Conservation (phyloP, 2,797 vertebrate species). For the Amblyopsis hoosieri region DNA sequence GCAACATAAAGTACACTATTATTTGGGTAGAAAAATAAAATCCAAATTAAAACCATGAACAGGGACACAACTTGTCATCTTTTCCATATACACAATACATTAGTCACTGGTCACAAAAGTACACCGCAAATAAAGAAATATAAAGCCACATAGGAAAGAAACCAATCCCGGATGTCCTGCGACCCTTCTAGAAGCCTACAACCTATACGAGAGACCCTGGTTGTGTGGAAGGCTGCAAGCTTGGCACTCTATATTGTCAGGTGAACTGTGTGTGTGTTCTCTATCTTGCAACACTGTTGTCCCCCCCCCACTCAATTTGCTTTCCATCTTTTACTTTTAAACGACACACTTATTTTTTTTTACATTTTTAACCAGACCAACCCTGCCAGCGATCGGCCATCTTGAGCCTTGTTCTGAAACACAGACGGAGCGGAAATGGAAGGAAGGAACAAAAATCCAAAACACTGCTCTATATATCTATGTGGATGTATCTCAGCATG, state of each 20-base stretch:
- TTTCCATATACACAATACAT: constrained; percentile 61
- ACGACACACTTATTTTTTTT: constrained; percentile 22
- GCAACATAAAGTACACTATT: constrained; percentile 58
- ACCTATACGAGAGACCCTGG: constrained; percentile 38
- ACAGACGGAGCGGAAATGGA: constrained; percentile 47
- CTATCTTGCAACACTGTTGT: background rate
- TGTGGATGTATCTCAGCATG: constrained; percentile 60
- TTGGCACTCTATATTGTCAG: constrained; percentile 28
- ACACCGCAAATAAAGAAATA: constrained; percentile 68
- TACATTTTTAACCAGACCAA: constrained; percentile 31
- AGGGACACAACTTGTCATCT: constrained; percentile 37
- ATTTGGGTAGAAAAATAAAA: constrained; percentile 82
- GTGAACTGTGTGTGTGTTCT: constrained; percentile 29
- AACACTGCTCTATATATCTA: constrained; percentile 75
- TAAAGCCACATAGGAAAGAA: constrained; percentile 56
- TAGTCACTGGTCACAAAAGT: constrained; percentile 74
- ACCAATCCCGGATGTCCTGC: constrained; percentile 54
- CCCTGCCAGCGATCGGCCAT: constrained; percentile 27
- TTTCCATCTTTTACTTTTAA: background rate
- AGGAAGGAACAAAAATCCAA: constrained; percentile 60
- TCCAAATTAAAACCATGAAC: constrained; percentile 74
- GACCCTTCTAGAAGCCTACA: constrained; percentile 39
- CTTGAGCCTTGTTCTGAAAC: constrained; percentile 48
- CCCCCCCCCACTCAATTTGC: background rate
- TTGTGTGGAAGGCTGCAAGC: constrained; percentile 26